These are phyloP conservation scores for Dendroctonus ponderosae DNA, from an alignment of 1,140 invertebrate genomes.

Conservation along the genomic window DNA sequence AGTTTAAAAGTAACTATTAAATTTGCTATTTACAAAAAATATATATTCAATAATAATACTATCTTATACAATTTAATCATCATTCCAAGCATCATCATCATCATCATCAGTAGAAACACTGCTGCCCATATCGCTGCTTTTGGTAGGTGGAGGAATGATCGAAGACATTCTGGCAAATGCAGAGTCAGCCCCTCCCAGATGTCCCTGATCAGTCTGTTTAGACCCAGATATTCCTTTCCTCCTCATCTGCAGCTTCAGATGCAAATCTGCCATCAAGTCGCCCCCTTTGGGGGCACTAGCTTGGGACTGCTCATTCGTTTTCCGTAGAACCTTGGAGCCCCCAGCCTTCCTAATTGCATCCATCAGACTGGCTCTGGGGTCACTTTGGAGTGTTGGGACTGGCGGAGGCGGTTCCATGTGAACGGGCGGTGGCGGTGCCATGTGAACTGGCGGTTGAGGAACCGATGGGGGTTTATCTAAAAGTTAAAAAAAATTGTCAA, in stretches of 20 bases:
- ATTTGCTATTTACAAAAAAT: too few relatives aligned
- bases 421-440: conserved; percentile 3
- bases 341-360: conserved; percentile 88
- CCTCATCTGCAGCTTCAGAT: conserved; percentile 79
- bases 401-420: conserved; percentile 6
- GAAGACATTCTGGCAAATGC: conserved; percentile 61
- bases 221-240: conserved; percentile 87
- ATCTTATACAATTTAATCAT: too few relatives aligned
- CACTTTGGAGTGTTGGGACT: conserved; percentile 37
- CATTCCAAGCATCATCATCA: conserved; percentile 47
- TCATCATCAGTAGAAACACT: conserved; percentile 40
- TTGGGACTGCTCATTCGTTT: conserved; percentile 10
- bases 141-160: conserved; percentile 67
- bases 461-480: background rate
- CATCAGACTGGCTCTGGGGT: conserved; percentile 79
- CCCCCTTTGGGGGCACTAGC: conserved; percentile 48
- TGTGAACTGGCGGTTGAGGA: background rate
- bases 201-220: conserved; percentile 49
- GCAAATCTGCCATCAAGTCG: conserved; percentile 89
- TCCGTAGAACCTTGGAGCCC: conserved; percentile 56
- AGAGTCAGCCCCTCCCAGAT: conserved; percentile 48
- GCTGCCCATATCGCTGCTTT: conserved; percentile 26
- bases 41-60: conserved; percentile 46
- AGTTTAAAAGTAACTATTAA: too few relatives aligned
- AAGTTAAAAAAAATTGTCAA: too few relatives aligned